phyloP scores from a whole-genome alignment of 1,140 invertebrate species.

The Hylaeus volcanicus region DNA sequence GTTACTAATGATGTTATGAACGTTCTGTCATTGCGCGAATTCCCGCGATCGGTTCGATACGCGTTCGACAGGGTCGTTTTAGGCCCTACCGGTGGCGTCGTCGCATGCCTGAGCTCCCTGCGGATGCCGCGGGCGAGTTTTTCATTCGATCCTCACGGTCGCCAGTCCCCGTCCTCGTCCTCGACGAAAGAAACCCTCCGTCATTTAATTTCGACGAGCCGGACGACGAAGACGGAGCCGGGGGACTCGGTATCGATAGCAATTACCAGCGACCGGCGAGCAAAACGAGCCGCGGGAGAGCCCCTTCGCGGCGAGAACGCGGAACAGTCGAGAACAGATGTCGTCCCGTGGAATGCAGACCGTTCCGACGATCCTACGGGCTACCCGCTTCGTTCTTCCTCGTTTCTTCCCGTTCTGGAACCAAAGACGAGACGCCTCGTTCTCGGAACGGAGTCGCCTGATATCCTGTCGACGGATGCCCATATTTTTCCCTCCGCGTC shows the following conservation, averaged over 20 bases:
- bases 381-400: constrained; percentile 47
- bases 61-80: constrained; percentile 11
- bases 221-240: constrained; percentile 21
- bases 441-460: constrained; percentile 48
- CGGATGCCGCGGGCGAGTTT: constrained; percentile 33
- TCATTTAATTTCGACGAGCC: constrained; percentile 56
- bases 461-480: constrained; percentile 57
- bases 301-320: constrained; percentile 62
- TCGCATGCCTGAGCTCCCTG: constrained; percentile 11
- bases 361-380: constrained; percentile 34
- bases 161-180: constrained; percentile 12
- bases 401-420: constrained; percentile 51
- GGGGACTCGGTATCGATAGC: constrained; percentile 64
- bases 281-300: constrained; percentile 45
- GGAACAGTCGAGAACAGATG: constrained; percentile 68
- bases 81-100: background rate
- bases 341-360: constrained; percentile 65
- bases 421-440: constrained; percentile 42
- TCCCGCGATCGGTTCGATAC: constrained; percentile 34
- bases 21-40: constrained; percentile 37
- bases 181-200: constrained; percentile 45
- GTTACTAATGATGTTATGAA: constrained; percentile 47
- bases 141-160: constrained; percentile 14
- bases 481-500: constrained; percentile 42
- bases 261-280: constrained; percentile 54